These are phyloP conservation scores for Lerista edwardsae DNA, from an alignment of 2,797 vertebrate genomes.

Conservation along the genomic window DNA sequence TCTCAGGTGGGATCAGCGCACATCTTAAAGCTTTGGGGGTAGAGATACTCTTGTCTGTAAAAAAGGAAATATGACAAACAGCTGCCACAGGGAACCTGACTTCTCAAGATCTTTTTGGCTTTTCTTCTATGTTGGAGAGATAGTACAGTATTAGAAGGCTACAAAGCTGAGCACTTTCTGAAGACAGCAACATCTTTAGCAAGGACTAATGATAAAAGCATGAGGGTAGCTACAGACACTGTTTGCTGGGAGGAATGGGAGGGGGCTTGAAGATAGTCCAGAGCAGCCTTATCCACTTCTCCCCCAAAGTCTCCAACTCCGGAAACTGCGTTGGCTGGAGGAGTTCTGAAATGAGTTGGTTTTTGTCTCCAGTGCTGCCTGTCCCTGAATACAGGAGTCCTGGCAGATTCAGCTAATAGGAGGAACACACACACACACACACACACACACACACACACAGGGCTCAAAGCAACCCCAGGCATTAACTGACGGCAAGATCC, in stretches of 20 bases:
- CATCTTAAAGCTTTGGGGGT: neutral
- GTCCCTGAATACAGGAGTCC: neutral
- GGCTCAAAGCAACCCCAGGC: neutral
- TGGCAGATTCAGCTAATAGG: neutral
- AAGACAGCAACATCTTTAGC: neutral
- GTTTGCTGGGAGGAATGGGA: neutral
- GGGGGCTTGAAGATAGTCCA: neutral
- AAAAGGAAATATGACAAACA: neutral
- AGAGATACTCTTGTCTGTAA: neutral
- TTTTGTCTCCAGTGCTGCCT: neutral
- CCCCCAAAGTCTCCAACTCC: neutral
- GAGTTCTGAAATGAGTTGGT: neutral
- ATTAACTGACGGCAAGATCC: neutral
- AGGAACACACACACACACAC: neutral
- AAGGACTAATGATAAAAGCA: neutral
- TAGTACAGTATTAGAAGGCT: neutral
- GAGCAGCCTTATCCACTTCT: conserved; percentile 5
- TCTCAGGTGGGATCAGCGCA: neutral
- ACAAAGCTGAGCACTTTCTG: neutral
- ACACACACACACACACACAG: neutral
- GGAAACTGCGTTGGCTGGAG: neutral
- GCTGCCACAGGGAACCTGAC: neutral
- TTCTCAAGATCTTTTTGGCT: neutral
- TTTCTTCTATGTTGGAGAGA: neutral
- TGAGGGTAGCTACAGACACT: neutral